phyloP scores from a whole-genome alignment of 2,113 vertebrate genomes.

The Callionymus lyra region DNA sequence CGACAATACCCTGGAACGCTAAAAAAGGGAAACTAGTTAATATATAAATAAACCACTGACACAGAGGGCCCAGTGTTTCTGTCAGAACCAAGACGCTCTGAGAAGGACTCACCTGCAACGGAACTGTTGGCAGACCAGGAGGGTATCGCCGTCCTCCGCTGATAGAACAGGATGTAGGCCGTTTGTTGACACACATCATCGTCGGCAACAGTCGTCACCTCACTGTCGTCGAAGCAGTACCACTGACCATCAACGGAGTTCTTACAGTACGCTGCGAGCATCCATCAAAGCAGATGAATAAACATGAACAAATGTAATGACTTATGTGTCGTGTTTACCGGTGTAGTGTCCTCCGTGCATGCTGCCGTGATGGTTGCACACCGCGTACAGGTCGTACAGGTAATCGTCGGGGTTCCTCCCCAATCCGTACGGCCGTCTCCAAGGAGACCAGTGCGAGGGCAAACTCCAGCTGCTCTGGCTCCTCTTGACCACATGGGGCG shows the following conservation, averaged over 20 bases:
- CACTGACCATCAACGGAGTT: slow-evolving; percentile 95
- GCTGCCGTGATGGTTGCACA: slow-evolving; percentile 96
- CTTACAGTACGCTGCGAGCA: slow-evolving; percentile 65
- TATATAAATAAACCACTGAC: no score
- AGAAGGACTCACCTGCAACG: slow-evolving; percentile 75
- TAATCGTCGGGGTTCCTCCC: slow-evolving; percentile 94
- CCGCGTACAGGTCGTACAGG: slow-evolving; percentile 93
- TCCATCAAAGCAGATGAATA: neutral
- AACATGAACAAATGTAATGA: neutral
- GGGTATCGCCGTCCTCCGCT: slow-evolving; percentile 86
- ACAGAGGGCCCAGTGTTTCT: no score
- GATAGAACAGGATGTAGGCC: slow-evolving; percentile 96
- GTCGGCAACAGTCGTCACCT: slow-evolving; percentile 83
- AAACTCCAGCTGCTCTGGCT: slow-evolving; percentile 98
- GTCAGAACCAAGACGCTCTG: neutral
- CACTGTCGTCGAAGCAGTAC: slow-evolving; percentile 98
- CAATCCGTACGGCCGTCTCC: slow-evolving; percentile 87
- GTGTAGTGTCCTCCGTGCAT: slow-evolving; percentile 98
- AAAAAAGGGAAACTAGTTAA: no score
- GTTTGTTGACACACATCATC: slow-evolving; percentile 89
- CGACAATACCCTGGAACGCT: no score
- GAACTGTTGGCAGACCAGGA: slow-evolving; percentile 98
- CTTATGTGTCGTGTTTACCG: slow-evolving; percentile 48
- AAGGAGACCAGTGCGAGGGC: slow-evolving; percentile 95
- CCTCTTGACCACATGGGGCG: slow-evolving; percentile 92